Evolutionary conservation across 2,888 invertebrate species (phyloP).

Genomic region (Pedicia rivosa): DNA sequence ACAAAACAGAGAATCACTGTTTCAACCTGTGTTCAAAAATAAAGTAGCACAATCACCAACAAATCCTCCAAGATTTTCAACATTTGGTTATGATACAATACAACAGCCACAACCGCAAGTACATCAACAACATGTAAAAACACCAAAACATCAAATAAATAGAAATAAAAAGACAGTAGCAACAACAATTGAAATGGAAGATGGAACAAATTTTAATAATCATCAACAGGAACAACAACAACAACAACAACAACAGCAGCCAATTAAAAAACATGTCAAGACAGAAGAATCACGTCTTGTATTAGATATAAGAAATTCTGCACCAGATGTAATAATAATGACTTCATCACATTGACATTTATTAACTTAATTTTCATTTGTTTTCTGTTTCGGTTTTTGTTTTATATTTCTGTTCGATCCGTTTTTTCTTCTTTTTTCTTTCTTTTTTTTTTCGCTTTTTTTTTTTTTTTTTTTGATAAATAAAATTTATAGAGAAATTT

Average conservation of each 20-base stretch:
- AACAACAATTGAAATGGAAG: conserved; percentile 24
- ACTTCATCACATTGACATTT: conserved; percentile 52
- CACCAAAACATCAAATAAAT: not conserved
- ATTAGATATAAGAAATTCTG: conserved; percentile 75
- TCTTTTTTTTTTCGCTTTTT: too few relatives aligned
- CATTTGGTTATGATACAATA: conserved; percentile 27
- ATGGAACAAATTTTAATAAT: too few relatives aligned
- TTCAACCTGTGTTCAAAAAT: conserved; percentile 24
- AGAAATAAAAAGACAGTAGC: conserved; percentile 9
- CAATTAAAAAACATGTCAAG: conserved; percentile 13
- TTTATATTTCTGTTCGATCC: too few relatives aligned
- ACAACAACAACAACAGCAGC: conserved; percentile 17
- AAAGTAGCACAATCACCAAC: conserved; percentile 22
- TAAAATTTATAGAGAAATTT: too few relatives aligned
- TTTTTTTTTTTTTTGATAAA: too few relatives aligned
- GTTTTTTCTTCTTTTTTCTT: too few relatives aligned
- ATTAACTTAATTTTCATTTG: conserved; percentile 17
- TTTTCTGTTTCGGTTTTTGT: not conserved
- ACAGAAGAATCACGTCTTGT: conserved; percentile 41
- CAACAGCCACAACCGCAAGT: conserved; percentile 16
- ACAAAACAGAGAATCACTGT: conserved; percentile 29
- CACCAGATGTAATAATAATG: conserved; percentile 77
- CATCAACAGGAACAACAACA: conserved; percentile 26
- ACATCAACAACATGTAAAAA: conserved; percentile 7
- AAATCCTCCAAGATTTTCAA: conserved; percentile 25